phyloP scores from a whole-genome alignment of 2,888 invertebrate genomes.

The Acleris sparsana region DNA sequence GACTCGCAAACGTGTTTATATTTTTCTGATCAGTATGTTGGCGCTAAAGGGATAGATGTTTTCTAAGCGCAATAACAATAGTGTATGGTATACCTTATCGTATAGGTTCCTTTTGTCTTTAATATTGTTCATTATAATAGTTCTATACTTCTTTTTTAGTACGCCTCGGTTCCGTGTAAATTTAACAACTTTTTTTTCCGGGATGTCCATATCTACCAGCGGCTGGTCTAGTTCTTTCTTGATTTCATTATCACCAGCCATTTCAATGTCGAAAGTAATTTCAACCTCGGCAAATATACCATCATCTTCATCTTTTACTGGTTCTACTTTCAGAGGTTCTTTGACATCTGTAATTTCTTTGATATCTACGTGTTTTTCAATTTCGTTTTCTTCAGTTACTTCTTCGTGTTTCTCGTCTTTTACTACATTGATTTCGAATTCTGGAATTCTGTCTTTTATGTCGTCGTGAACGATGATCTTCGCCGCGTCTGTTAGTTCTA shows the following conservation, averaged over 20 bases:
- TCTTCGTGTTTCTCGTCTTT: not conserved
- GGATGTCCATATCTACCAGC: constrained; percentile 3
- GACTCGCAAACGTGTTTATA: too few species aligned
- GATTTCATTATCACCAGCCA: constrained; percentile 2
- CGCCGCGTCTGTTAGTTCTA: not conserved
- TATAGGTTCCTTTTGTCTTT: constrained; percentile 24
- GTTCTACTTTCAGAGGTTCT: constrained; percentile 6
- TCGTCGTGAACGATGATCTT: not conserved
- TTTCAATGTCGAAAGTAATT: not conserved
- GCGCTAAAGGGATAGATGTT: too few species aligned
- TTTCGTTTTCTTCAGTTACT: not conserved
- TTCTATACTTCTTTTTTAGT: constrained; percentile 25
- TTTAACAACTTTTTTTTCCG: not conserved
- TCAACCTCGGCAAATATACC: not conserved
- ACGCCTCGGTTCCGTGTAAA: constrained; percentile 3
- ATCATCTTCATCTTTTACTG: constrained; percentile 15
- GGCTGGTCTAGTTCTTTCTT: constrained; percentile 14
- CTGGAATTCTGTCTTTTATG: not conserved
- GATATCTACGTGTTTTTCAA: not conserved
- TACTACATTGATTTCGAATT: not conserved
- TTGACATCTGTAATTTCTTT: not conserved
- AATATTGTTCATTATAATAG: constrained; percentile 20
- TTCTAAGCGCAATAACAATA: too few species aligned
- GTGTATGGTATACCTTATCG: constrained; percentile 13
- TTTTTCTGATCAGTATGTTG: too few species aligned